Base-by-base conservation (phyloP, 2,888 invertebrate genomes). In the Dioctria rufipes region DNA sequence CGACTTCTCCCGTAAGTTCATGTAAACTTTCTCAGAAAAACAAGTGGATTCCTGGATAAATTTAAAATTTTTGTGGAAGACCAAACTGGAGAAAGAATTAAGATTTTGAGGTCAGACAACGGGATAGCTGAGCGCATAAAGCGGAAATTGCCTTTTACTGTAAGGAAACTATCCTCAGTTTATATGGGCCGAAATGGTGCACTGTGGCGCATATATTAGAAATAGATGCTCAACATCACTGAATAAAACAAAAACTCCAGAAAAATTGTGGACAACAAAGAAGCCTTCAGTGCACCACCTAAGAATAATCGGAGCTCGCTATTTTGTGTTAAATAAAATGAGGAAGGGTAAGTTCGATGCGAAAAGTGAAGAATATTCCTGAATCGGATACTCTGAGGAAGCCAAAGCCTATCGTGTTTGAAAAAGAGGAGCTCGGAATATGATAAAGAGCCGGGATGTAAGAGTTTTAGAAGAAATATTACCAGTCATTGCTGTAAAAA, bases 101-200 rank as follows among this genome's bases (percentile, higher is more conserved):
- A 82, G 54, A 63, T 11, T 4, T 63, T 83, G 11, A 67, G 83
- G 13, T 5, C 46, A 46, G 82, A 82, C 43, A 83, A 83, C 39
- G 67, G 67, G 3, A 25, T 46, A 6, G 67, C 67, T 3, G 51
- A 78, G n/a, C 37, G 78, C 49, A 3, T 39, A 2, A 63, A 40
- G 67, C 25, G 67, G 1, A 79, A 58, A 9, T 43, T 81, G 77
- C 37, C 4, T 80, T n/a, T 11, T 81, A 6, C 54, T 61, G 6
- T 54, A 82, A 25, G 65, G 78, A 79, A 84, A 83, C 0, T 13
- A 85, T 3, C 43, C 79, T 5, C 82, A 83, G 46, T 78, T 69
- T 2, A 80, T 84, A 46, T 84, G 83, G 83, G 80, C 83, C 4
- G 83, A 84, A 71, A 80, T 83, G 4, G 60, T 84, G 3, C 83